phyloP scores from a whole-genome alignment of 2,888 invertebrate genomes.

The Chymomyza fuscimana region DNA sequence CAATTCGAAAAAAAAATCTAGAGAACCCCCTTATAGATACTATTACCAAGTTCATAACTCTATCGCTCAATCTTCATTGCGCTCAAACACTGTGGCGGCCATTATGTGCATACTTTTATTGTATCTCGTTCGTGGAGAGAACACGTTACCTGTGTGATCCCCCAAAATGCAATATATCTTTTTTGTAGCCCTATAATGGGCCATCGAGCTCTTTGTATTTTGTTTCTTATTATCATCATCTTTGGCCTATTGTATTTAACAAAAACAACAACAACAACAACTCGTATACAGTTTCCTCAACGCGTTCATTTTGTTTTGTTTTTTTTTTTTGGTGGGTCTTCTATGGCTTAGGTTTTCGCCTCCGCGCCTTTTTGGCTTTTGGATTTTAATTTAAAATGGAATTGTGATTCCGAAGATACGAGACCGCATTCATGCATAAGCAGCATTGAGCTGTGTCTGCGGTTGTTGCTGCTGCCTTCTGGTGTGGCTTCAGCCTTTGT shows the following conservation, averaged over 20 bases:
- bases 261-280: slow-evolving; percentile 21
- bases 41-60: background rate
- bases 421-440: slow-evolving; percentile 28
- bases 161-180: slow-evolving; percentile 76
- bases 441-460: slow-evolving; percentile 12
- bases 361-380: slow-evolving; percentile 39
- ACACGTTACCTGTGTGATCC: slow-evolving; percentile 59
- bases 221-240: slow-evolving; percentile 51
- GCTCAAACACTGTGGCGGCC: slow-evolving; percentile 37
- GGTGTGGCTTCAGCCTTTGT: slow-evolving; percentile 35
- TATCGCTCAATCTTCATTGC: background rate
- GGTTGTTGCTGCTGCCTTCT: slow-evolving; percentile 20
- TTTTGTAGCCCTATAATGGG: slow-evolving; percentile 77
- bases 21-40: slow-evolving; percentile 26
- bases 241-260: slow-evolving; percentile 55
- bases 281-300: slow-evolving; percentile 55
- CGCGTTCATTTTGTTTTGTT: slow-evolving; percentile 45
- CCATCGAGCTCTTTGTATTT: slow-evolving; percentile 65
- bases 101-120: slow-evolving; percentile 65
- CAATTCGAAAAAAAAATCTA: slow-evolving; percentile 29
- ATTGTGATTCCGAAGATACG: slow-evolving; percentile 71
- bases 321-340: slow-evolving; percentile 34
- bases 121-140: slow-evolving; percentile 12
- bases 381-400: slow-evolving; percentile 71
- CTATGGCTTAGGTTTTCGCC: slow-evolving; percentile 36